These are phyloP conservation scores for Chaitophorus viminalis DNA, from an alignment of 2,888 invertebrate species.

Conservation along the genomic window DNA sequence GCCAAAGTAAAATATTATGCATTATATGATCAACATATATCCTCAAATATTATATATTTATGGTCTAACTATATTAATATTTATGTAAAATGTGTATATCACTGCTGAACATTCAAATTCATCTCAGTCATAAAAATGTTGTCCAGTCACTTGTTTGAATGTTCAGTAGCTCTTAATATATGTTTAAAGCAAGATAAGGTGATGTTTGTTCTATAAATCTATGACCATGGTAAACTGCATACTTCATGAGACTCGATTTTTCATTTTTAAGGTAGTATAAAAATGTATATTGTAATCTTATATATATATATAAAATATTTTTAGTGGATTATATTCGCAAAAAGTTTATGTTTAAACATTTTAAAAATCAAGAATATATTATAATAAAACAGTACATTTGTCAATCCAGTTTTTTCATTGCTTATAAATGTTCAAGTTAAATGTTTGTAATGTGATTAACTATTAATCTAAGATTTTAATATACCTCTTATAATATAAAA, in stretches of 20 bases:
- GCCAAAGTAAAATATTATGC: background rate
- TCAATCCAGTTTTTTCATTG: background rate
- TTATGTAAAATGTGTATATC: background rate
- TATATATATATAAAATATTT: too few relatives aligned
- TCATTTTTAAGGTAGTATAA: background rate
- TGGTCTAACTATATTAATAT: slow-evolving; percentile 1
- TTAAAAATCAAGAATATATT: background rate
- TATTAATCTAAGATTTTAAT: background rate
- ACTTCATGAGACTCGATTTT: background rate
- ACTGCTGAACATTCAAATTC: background rate
- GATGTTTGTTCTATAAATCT: background rate
- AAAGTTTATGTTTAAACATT: background rate
- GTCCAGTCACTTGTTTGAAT: background rate
- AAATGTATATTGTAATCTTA: background rate
- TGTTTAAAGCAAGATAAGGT: background rate
- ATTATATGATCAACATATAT: background rate
- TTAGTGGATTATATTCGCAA: background rate
- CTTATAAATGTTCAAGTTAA: background rate
- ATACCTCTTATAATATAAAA: background rate
- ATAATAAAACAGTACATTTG: background rate
- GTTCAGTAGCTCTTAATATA: background rate
- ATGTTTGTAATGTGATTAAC: background rate
- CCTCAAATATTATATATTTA: background rate
- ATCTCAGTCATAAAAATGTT: background rate
- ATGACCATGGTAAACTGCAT: background rate